Evolutionary conservation across 2,113 vertebrate species (phyloP).

Genomic region (Vulpes ferrilata): DNA sequence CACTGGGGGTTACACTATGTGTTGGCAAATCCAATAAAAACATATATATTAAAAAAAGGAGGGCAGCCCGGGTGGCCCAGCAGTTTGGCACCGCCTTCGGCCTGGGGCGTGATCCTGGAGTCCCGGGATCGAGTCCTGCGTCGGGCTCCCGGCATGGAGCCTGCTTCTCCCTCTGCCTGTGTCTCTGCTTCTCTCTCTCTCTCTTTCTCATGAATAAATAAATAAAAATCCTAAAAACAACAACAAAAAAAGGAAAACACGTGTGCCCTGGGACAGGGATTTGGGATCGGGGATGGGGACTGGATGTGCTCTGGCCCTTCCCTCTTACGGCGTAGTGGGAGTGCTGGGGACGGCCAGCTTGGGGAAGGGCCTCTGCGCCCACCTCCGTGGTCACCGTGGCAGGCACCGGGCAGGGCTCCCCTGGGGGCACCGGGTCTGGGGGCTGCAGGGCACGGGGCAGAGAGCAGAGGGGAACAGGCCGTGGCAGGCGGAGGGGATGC

Average conservation of each 20-base stretch:
- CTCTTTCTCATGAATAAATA: too few relatives aligned
- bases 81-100: fast-evolving
- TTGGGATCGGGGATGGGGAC: fast-evolving
- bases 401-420: background rate
- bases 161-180: too few relatives aligned
- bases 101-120: too few relatives aligned
- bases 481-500: background rate
- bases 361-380: background rate
- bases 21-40: too few relatives aligned
- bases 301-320: background rate
- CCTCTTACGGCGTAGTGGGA: fast-evolving
- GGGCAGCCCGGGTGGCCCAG: too few relatives aligned
- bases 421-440: background rate
- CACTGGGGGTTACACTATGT: too few relatives aligned
- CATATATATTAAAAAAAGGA: too few relatives aligned
- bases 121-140: fast-evolving
- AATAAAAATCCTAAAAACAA: too few relatives aligned
- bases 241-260: background rate
- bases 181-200: too few relatives aligned
- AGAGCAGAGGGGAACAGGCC: background rate
- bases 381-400: too few relatives aligned
- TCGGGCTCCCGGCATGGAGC: too few relatives aligned
- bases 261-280: fast-evolving
- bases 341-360: fast-evolving
- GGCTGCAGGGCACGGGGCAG: background rate